phyloP scores from a whole-genome alignment of 1,140 invertebrate species.

The Rhyacophila brunnea region DNA sequence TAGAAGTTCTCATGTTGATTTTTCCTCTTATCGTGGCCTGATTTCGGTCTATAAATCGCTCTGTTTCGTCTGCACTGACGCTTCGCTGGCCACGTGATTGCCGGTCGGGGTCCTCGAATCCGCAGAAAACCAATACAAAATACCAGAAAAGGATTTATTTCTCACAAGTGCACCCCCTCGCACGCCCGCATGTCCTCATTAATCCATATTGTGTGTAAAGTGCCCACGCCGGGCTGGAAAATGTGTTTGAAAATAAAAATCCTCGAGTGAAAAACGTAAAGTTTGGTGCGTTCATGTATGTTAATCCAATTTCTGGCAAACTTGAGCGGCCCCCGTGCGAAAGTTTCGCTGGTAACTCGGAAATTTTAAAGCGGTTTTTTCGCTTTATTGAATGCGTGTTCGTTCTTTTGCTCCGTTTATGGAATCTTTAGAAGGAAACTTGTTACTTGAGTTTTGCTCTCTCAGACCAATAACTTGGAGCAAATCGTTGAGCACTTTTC shows the following conservation, averaged over 20 bases:
- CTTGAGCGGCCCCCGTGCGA: neutral
- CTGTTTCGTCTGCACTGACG: neutral
- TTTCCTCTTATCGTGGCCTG: too few relatives aligned
- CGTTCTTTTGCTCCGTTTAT: slow-evolving; percentile 1
- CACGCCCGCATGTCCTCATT: neutral
- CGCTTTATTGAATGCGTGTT: slow-evolving; percentile 4
- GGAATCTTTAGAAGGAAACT: neutral
- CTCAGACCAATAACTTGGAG: too few relatives aligned
- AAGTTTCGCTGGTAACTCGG: neutral
- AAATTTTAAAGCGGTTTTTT: slow-evolving; percentile 8
- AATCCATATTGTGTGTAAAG: neutral
- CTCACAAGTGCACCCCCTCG: neutral
- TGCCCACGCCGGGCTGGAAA: neutral
- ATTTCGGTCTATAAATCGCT: neutral
- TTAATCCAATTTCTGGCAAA: slow-evolving; percentile 8
- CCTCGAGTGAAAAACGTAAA: neutral
- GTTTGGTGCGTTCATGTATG: slow-evolving; percentile 6
- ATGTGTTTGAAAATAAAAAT: neutral
- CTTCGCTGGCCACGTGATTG: neutral
- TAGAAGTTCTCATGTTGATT: too few relatives aligned
- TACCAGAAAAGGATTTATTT: neutral
- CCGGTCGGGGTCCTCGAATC: neutral
- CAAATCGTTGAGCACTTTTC: too few relatives aligned
- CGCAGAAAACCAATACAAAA: neutral
- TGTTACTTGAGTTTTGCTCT: neutral